Evolutionary conservation across 2,113 vertebrate species (phyloP).

Genomic region (Castor canadensis): DNA sequence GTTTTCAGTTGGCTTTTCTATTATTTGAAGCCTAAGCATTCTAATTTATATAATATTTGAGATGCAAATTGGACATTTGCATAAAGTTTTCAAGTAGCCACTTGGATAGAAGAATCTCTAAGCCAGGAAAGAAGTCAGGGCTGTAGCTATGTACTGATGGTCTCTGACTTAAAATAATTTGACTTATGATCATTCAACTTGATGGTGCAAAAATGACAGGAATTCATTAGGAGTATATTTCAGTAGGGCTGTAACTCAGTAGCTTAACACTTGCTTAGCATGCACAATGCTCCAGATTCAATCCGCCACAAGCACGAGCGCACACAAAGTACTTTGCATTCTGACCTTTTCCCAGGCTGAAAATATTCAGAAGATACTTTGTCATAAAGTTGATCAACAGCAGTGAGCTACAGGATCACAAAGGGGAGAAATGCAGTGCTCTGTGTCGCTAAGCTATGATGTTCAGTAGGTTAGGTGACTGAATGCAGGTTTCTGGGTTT

Average conservation of each 20-base stretch:
- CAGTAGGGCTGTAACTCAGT: background rate
- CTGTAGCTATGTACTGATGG: background rate
- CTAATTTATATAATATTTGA: background rate
- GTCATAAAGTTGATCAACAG: background rate
- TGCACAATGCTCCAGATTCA: background rate
- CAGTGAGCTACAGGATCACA: background rate
- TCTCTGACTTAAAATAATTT: background rate
- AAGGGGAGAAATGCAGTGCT: background rate
- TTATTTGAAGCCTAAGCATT: background rate
- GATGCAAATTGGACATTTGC: background rate
- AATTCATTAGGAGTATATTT: background rate
- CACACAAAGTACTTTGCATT: background rate
- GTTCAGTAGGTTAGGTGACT: background rate
- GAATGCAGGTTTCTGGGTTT: background rate
- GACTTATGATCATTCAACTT: background rate
- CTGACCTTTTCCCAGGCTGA: background rate
- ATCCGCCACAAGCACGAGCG: too few relatives aligned
- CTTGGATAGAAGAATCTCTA: background rate
- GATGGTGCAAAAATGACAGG: background rate
- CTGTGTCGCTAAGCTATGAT: background rate
- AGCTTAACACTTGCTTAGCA: background rate
- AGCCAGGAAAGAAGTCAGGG: background rate
- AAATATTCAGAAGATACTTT: background rate
- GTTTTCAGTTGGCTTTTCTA: slow-evolving; percentile 11
- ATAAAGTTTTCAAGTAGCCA: background rate